Base-by-base conservation (phyloP, 2,888 invertebrate species). In the Drosophila stalkeri region DNA sequence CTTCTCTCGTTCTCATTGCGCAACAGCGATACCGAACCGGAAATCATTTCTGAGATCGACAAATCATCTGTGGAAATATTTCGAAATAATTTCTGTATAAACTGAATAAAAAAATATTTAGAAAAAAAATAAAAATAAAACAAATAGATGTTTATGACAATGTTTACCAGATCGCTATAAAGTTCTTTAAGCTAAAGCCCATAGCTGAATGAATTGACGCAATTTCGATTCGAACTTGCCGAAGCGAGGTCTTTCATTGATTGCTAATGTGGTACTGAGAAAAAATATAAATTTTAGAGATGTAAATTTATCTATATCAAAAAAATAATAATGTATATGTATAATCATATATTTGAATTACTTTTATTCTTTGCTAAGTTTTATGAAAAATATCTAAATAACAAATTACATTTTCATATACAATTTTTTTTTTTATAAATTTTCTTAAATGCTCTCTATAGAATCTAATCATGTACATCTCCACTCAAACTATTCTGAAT, bases 11-110 rank as follows among this genome's bases (percentile, higher is more conserved):
- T 43, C 2, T 64, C 60, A 12, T 18, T 41, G 46, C 37, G 7
- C n/a, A 55, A 37, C 12, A 27, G 37, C 3, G 56, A 51, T n/a
- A 60, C n/a, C 12, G 64, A 68, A 5, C 69, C 67, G 9, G 72
- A 79, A 39, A 80, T 70, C 80, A 80, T 80, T 9, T 39, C 39
- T 7, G 33, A 5, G 5, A 16, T 20, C 23, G 35, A 9, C 20
- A 23, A 12, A 20, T 16, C 18, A 27, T 57, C 20, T 54, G 23
- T 37, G 11, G 12, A 2, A 11, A 41, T 63, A 23, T 56, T 31
- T 60, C 11, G 12, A n/a, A 35, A 35, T 27, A 18, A 35, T 43
- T 39, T 18, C 11, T 31, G 46, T 67, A 14, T 16, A n/a, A n/a
- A n/a, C 23, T 23, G 23, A 16, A 8, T n/a, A 14, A 11, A 5